Percentiles rank a stretch among this genome's conserved stretches.
phyloP scores from a whole-genome alignment of 92 coral and sea anemone species.

The Galaxea fascicularis region DNA sequence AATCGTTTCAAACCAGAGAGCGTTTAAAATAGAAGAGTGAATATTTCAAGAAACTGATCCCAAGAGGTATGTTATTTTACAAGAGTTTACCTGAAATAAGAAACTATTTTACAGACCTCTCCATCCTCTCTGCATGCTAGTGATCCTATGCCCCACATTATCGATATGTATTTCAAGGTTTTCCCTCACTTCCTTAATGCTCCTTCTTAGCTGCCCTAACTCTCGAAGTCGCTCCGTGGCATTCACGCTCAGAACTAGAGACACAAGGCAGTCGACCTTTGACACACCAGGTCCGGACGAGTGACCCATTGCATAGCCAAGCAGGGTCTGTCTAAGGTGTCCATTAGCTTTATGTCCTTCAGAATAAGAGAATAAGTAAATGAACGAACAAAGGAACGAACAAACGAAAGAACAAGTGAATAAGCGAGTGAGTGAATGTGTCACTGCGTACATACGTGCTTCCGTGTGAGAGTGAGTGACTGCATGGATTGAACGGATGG shows the following conservation, averaged over 20 bases:
- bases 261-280: conserved; percentile 78
- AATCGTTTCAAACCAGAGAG: too few species aligned
- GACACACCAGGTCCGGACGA: conserved; percentile 66
- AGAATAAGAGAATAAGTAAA: too few species aligned
- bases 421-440: too few species aligned
- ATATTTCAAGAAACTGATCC: too few species aligned
- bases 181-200: conserved; percentile 50
- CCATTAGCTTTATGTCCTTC: not conserved
- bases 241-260: conserved; percentile 81
- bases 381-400: too few species aligned
- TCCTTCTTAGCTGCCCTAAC: conserved; percentile 58
- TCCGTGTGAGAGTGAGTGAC: too few species aligned
- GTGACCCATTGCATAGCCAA: conserved; percentile 82
- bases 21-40: too few species aligned
- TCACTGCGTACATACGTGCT: too few species aligned
- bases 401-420: too few species aligned
- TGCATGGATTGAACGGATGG: too few species aligned
- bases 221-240: conserved; percentile 69
- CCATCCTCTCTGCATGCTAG: conserved; percentile 65
- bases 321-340: conserved; percentile 44
- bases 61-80: too few species aligned
- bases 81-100: too few species aligned
- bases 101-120: conserved; percentile 33
- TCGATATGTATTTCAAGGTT: conserved; percentile 26
- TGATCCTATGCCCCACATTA: conserved; percentile 39